phyloP scores from a whole-genome alignment of 2,797 vertebrate species.

The Coregonus suidteri region DNA sequence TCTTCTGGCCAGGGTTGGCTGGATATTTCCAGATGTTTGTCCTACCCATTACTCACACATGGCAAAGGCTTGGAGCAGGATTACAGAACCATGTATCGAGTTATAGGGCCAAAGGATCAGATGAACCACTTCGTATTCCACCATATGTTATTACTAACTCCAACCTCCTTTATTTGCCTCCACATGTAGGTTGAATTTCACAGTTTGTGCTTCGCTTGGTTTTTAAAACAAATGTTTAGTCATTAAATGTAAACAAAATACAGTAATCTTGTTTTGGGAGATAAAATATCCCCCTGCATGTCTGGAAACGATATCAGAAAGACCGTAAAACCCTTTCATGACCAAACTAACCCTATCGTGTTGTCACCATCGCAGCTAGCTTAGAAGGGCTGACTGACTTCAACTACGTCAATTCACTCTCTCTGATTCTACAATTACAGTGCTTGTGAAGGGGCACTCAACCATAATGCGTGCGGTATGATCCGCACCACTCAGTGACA shows the following conservation, averaged over 20 bases:
- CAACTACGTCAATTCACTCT: slow-evolving; percentile 40
- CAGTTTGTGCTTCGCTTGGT: slow-evolving; percentile 12
- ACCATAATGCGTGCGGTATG: slow-evolving; percentile 21
- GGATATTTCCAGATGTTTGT: slow-evolving; percentile 69
- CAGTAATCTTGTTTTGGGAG: slow-evolving; percentile 14
- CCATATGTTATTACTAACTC: slow-evolving; percentile 46
- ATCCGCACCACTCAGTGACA: not conserved
- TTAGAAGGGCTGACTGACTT: slow-evolving; percentile 42
- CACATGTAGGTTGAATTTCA: slow-evolving; percentile 34
- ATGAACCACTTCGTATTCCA: slow-evolving; percentile 52
- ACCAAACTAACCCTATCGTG: slow-evolving; percentile 36
- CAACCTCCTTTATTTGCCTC: slow-evolving; percentile 35
- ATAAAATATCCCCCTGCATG: slow-evolving; percentile 28
- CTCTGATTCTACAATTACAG: slow-evolving; percentile 38
- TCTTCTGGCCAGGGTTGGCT: slow-evolving; percentile 37
- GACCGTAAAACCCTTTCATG: slow-evolving; percentile 39
- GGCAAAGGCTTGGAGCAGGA: slow-evolving; percentile 64
- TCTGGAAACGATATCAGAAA: slow-evolving; percentile 43
- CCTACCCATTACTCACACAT: slow-evolving; percentile 57
- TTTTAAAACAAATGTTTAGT: slow-evolving; percentile 40
- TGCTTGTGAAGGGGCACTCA: slow-evolving; percentile 43
- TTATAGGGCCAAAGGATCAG: slow-evolving; percentile 51
- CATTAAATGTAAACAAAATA: slow-evolving; percentile 17
- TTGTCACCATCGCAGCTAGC: slow-evolving; percentile 36
- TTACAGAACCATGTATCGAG: slow-evolving; percentile 58